Base-by-base conservation (phyloP, 2,113 vertebrate species). In the Morone saxatilis region DNA sequence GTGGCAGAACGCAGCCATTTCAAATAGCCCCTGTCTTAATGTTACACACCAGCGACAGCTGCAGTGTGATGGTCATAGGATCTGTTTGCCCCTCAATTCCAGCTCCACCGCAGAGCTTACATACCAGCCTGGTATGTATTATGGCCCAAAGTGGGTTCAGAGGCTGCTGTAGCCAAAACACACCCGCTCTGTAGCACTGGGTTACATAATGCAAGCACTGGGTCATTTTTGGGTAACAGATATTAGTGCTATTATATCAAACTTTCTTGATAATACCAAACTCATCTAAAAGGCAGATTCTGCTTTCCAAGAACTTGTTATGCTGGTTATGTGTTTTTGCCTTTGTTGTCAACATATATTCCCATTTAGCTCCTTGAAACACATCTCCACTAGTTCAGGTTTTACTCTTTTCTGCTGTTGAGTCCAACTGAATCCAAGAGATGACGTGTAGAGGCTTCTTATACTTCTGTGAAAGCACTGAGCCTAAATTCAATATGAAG, bases 31-130 rank as follows among this genome's bases (percentile, higher is more conserved):
- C 80, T 56, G 86, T 92, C 87, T 92, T 61, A 84, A 80, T 86
- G 89, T 93, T 90, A 93, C 87, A 92, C 88, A 78, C 60, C 60
- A 71, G 70, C 45, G 76, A 94, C 94, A 94, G 94, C 94, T 95
- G 94, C 93, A 85, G 76, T 17, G 63, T 78, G 89, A 80, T 9
- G 69, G 94, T 94, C 93, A 94, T 65, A 88, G 76, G 94, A 95
- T 94, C 92, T 70, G 76, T 84, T 80, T 79, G 66, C 54, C 81
- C 74, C 78, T 56, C 72, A 47, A 0, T 14, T 86, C 76, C 84
- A 77, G 62, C 71, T 73, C 80, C 41, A 73, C 45, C 65, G 0
- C 61, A 7, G 56, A 71, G 80, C 73, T 76, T 16, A 2, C 65
- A 73, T 83, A 53, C 40, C 76, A 48, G 87, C 81, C 80, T 82